phyloP scores from a whole-genome alignment of 1,140 invertebrate genomes.

The Trachymyrmex cornetzi region DNA sequence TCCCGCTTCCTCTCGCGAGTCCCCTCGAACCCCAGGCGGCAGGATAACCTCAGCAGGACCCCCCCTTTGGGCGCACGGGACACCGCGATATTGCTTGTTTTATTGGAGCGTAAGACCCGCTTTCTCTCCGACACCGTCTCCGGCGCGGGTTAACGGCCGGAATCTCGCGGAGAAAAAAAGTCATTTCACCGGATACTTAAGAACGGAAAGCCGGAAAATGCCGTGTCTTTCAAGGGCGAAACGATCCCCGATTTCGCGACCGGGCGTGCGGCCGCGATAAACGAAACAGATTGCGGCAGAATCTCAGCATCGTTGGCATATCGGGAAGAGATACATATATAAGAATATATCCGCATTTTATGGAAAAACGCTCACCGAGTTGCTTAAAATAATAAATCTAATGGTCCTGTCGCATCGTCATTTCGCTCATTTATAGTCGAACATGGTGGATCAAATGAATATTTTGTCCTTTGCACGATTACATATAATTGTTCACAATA shows the following conservation, averaged over 20 bases:
- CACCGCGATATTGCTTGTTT: constrained; percentile 84
- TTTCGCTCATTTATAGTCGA: neutral
- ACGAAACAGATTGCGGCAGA: constrained; percentile 72
- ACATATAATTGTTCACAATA: neutral
- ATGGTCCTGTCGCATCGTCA: neutral
- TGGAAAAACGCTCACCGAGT: constrained; percentile 55
- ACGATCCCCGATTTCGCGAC: constrained; percentile 17
- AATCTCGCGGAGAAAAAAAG: constrained; percentile 65
- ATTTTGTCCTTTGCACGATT: neutral
- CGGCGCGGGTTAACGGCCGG: constrained; percentile 28
- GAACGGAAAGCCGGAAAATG: constrained; percentile 58
- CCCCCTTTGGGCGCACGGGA: constrained; percentile 77
- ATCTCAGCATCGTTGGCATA: constrained; percentile 15
- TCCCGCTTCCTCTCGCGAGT: neutral
- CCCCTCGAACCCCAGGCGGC: constrained; percentile 66
- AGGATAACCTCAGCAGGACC: constrained; percentile 66
- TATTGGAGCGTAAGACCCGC: constrained; percentile 81
- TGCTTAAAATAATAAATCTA: constrained; percentile 66
- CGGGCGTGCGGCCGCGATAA: constrained; percentile 50
- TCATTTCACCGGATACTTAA: constrained; percentile 75
- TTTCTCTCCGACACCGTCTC: constrained; percentile 3
- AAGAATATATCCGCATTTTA: constrained; percentile 69
- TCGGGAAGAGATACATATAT: constrained; percentile 35
- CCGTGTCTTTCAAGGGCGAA: constrained; percentile 21
- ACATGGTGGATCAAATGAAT: neutral